phyloP scores from a whole-genome alignment of 2,888 invertebrate species.

The Oithona nana region DNA sequence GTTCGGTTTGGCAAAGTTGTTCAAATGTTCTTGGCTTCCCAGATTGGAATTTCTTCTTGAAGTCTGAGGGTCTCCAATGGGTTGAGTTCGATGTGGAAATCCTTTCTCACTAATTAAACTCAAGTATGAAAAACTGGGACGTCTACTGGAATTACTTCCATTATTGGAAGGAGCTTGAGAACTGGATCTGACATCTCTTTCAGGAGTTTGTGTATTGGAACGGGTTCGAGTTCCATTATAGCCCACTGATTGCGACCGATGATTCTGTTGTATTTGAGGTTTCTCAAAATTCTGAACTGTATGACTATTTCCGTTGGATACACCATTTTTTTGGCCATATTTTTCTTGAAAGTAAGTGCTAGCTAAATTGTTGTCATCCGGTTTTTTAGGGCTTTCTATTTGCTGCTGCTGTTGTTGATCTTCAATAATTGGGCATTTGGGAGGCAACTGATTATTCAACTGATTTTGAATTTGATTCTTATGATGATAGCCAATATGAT shows the following conservation, averaged over 20 bases:
- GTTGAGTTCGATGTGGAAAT: constrained; percentile 17
- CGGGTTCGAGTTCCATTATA: neutral
- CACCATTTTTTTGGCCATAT: neutral
- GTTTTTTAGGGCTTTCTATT: neutral
- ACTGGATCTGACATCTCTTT: neutral
- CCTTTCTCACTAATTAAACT: constrained; percentile 7
- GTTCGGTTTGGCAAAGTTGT: constrained; percentile 3
- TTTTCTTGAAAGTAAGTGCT: neutral
- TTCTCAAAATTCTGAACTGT: too few relatives aligned
- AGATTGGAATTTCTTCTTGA: constrained; percentile 1
- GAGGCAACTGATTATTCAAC: neutral
- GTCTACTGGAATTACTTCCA: too few relatives aligned
- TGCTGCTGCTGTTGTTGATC: neutral
- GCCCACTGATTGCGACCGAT: neutral
- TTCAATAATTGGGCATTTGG: neutral
- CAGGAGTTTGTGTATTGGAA: neutral
- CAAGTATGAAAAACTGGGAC: constrained; percentile 13
- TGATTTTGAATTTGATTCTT: neutral
- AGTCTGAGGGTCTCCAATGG: constrained; percentile 1
- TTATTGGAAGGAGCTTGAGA: neutral
- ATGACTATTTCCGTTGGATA: too few relatives aligned
- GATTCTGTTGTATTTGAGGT: too few relatives aligned
- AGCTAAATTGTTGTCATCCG: neutral
- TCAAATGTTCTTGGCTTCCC: constrained; percentile 1
- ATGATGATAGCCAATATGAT: neutral